phyloP scores from a whole-genome alignment of 2,797 vertebrate species.

The Periparus ater region DNA sequence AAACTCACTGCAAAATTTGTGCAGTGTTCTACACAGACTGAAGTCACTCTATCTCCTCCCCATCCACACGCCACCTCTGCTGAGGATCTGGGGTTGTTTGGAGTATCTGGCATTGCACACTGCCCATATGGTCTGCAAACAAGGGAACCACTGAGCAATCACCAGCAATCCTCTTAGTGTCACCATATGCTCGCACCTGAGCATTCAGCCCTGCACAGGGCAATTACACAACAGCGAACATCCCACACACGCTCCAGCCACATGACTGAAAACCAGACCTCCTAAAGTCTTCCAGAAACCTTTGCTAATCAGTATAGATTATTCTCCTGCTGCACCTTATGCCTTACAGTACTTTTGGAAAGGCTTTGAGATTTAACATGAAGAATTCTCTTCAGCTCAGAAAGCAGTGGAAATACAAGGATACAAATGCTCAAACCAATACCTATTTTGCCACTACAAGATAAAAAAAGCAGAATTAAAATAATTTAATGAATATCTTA shows the following conservation, averaged over 20 bases:
- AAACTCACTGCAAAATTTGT: accelerated
- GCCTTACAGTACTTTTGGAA: background rate
- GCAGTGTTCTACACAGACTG: background rate
- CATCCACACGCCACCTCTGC: background rate
- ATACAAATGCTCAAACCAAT: background rate
- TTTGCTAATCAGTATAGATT: background rate
- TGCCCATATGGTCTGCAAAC: background rate
- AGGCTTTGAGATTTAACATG: background rate
- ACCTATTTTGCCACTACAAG: background rate
- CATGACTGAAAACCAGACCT: background rate
- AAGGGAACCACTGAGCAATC: background rate
- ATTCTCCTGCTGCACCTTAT: background rate
- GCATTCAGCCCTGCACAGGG: background rate
- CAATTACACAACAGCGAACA: background rate
- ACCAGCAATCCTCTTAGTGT: background rate
- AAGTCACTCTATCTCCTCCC: background rate
- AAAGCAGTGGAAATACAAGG: background rate
- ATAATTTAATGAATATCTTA: background rate
- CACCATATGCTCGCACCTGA: background rate
- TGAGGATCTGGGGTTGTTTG: background rate
- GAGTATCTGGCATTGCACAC: background rate
- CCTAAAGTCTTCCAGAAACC: background rate
- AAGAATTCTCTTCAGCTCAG: background rate
- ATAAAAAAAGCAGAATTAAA: background rate
- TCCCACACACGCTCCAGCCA: background rate